Base-by-base conservation (phyloP, 2,797 vertebrate species). In the Sciaenops ocellatus region DNA sequence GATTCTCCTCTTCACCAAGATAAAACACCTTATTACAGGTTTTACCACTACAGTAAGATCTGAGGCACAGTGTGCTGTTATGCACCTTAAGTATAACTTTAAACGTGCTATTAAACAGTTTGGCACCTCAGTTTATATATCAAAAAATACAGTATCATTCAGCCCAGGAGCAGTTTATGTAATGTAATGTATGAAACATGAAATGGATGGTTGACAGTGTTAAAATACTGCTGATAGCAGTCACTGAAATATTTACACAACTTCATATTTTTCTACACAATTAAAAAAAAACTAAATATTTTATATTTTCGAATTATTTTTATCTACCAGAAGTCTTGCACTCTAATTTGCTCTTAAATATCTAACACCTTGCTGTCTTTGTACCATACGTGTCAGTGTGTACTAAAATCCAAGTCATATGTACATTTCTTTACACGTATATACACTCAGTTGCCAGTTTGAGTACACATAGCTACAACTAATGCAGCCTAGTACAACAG, bases 201-300 rank as follows among this genome's bases (percentile, higher is more conserved):
- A 80, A 73, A 72, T 56, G 2, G 56, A n/a, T 50, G 52, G 38
- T 22, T 26, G 28, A 66, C 10, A 64, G 51, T 60, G 46, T 59
- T 42, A 50, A 57, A 61, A 17, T 60, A 54, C 59, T 51, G 38
- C 18, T 48, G 3, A 61, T 4, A 61, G 24, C 16, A 70, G 26
- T 74, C 34, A 55, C 4, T 28, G 9, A 67, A 76, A 80, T 52
- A 84, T 78, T 56, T 76, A 84, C 63, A 88, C 22, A 42, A 0
- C 6, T 63, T 47, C 38, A 41, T 54, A 66, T 38, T 68, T 9
- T 63, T 0, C 2, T 38, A 57, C 28, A 70, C 7, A 62, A 48
- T 69, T 34, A 55, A 1, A 73, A 51, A 38, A 38, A 2, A 38
- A 0, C 34, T 38, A 38, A 38, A 38, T 9, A 38, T 34, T 34